Percentiles rank a stretch among this genome's conserved stretches.
Conservation (phyloP, 2,888 invertebrate species). For the Ectemnius cavifrons region DNA sequence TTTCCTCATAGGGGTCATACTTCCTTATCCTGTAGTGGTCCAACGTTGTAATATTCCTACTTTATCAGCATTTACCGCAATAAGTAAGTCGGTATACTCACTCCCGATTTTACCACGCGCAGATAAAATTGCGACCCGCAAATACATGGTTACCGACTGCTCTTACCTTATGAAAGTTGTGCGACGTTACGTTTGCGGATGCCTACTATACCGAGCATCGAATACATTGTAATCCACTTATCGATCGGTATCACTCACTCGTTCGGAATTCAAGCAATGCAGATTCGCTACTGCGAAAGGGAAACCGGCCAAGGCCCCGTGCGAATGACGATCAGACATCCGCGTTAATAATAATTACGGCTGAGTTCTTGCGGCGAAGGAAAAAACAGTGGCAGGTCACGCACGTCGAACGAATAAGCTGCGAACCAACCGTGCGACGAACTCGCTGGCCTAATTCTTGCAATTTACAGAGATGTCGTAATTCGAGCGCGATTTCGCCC, state of each 20-base stretch:
- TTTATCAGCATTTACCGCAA: not conserved
- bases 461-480: slow-evolving; percentile 74
- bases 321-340: slow-evolving; percentile 74
- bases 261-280: slow-evolving; percentile 34
- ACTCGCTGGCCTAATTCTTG: slow-evolving; percentile 73
- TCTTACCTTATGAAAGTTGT: not conserved
- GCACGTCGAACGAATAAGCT: slow-evolving; percentile 23
- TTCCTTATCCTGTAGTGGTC: slow-evolving; percentile 25
- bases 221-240: not conserved
- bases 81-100: not conserved
- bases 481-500: slow-evolving; percentile 48
- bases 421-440: slow-evolving; percentile 30
- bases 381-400: slow-evolving; percentile 56
- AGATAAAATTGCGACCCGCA: not conserved
- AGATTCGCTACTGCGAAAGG: slow-evolving; percentile 64
- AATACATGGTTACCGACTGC: not conserved
- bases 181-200: too few species aligned
- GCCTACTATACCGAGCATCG: not conserved
- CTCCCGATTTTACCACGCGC: not conserved
- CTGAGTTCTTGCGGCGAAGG: slow-evolving; percentile 64
- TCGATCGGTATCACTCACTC: not conserved
- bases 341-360: slow-evolving; percentile 76
- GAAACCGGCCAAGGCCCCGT: slow-evolving; percentile 76
- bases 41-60: not conserved
- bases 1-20: not conserved